A percentile compares a stretch with the other conserved stretches of the same genome.
These are phyloP conservation scores for Menidia beryllina DNA, from an alignment of 2,113 vertebrate species.

Conservation along the genomic window DNA sequence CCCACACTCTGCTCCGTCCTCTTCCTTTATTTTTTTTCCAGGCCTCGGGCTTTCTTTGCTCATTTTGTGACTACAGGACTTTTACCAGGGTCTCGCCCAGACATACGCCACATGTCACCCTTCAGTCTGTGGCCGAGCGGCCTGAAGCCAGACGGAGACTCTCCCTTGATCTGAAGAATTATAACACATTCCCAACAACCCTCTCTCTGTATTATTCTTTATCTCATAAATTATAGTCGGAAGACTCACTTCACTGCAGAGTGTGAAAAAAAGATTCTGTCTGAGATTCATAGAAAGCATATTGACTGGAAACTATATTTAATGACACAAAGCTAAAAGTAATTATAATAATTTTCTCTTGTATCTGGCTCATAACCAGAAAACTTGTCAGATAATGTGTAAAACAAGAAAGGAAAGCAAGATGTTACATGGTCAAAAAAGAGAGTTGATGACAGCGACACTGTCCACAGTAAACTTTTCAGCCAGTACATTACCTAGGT, in stretches of 20 bases:
- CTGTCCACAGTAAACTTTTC: neutral
- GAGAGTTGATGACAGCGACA: neutral
- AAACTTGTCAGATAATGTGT: neutral
- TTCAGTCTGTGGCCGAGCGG: constrained; percentile 50
- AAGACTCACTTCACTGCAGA: constrained; percentile 1
- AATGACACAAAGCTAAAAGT: neutral
- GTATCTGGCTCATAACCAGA: neutral
- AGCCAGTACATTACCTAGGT: neutral
- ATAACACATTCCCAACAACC: constrained; percentile 57
- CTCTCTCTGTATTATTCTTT: constrained; percentile 34
- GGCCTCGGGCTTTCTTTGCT: constrained; percentile 68
- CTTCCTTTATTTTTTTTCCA: constrained; percentile 37
- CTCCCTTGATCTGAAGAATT: constrained; percentile 59
- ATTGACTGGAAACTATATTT: neutral
- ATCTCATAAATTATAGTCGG: constrained; percentile 12
- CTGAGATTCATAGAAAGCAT: neutral
- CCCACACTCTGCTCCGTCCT: constrained; percentile 34
- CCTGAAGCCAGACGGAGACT: constrained; percentile 64
- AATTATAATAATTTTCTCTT: neutral
- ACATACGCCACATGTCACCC: constrained; percentile 79
- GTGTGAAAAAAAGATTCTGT: constrained; percentile 2
- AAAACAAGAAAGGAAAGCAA: neutral
- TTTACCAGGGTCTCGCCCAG: constrained; percentile 77
- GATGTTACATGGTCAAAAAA: neutral
- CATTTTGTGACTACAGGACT: constrained; percentile 77